Evolutionary conservation across 2,113 vertebrate species (phyloP), one percentile per base, ranked within the genome.

Genomic region (Thomomys bottae): DNA sequence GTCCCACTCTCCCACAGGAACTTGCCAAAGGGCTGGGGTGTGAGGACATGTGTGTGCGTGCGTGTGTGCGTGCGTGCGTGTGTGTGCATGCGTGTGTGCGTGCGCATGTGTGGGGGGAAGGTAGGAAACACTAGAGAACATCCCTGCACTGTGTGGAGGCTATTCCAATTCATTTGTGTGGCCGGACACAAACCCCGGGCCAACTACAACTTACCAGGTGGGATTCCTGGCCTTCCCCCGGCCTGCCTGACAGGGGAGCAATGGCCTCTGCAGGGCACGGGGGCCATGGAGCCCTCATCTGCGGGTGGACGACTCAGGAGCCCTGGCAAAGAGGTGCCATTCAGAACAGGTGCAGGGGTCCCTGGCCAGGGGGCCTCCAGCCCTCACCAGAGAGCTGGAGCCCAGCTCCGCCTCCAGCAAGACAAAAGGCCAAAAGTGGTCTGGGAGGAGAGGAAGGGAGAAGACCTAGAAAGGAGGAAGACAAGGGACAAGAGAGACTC

Each of bases 361-460:
- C 15, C 30, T 4, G 0, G 57, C 5, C 3, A 81, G 7, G 2
- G 6, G 12, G 71, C 28, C 18, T 36, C 45, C 20, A 20, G 0
- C 24, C 34, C 23, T 59, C 28, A 0, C 32, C 21, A 30, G 6
- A 21, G 34, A 20, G 14, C 54, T 28, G 36, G 15, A 30, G 36
- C n/a, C 10, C 30, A 70, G n/a, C 18, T 72, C 28, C 15, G 12
- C 30, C 32, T 24, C 40, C 7, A 3, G 14, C 73, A 34, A 17
- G 0, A 8, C 40, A 84, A 18, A 18, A 20, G 6, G 36, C 6
- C 15, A 17, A 10, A 9, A n/a, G 28, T 30, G 38, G 34, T 11
- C 28, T 5, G 32, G 30, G 72, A 1, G 5, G 30, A 5, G 1
- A 4, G 12, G 3, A 1, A 2, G 2, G 3, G 12, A 49, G 49